Percentiles rank a stretch among this genome's conserved stretches.
phyloP scores from a whole-genome alignment of 1,140 invertebrate species.

The Pseudomyrmex dendroicus region DNA sequence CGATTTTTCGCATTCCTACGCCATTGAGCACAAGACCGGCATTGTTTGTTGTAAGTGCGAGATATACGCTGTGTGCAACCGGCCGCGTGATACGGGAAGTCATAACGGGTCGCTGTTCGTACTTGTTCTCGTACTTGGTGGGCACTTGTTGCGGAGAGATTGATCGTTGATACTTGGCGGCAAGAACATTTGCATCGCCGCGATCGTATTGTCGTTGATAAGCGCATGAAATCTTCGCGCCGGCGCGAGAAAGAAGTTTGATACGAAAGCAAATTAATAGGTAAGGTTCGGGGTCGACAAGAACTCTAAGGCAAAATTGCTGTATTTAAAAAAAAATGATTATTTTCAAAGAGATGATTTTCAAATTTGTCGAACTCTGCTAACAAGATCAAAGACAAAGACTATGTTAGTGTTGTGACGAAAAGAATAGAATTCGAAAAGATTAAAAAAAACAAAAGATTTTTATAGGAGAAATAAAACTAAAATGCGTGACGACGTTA shows the following conservation, averaged over 20 bases:
- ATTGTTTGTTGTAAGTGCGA: constrained; percentile 64
- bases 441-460: too few species aligned
- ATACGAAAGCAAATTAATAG: constrained; percentile 30
- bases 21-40: constrained; percentile 70
- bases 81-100: constrained; percentile 58
- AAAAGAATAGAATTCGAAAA: too few species aligned
- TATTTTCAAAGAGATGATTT: too few species aligned
- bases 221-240: constrained; percentile 32
- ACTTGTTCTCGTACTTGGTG: constrained; percentile 18
- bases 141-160: constrained; percentile 11
- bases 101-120: constrained; percentile 56
- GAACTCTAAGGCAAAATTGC: too few species aligned
- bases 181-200: constrained; percentile 44
- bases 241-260: too few species aligned
- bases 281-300: too few species aligned
- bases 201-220: constrained; percentile 39
- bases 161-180: constrained; percentile 16
- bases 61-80: constrained; percentile 17
- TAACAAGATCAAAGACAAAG: too few species aligned
- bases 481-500: too few species aligned
- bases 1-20: constrained; percentile 66
- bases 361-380: not conserved
- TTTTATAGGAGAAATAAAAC: too few species aligned
- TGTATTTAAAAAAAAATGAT: too few species aligned
- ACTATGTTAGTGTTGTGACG: too few species aligned